Percentiles rank a stretch among this genome's conserved stretches.
Evolutionary conservation across 2,113 vertebrate genomes (phyloP).

Genomic region (Holacanthus passer): DNA sequence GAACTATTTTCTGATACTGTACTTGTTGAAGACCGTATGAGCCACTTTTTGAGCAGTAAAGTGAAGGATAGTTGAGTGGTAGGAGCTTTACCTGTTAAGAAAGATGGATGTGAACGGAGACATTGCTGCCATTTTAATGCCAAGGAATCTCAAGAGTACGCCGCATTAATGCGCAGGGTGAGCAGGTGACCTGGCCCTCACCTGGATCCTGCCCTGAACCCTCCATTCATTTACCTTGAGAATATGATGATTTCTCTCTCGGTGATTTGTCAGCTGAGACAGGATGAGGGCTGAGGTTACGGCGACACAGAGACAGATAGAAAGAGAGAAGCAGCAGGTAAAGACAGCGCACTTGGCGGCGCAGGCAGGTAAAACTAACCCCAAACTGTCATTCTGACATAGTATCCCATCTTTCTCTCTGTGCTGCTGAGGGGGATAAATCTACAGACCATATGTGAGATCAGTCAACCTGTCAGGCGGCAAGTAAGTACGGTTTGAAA

Average conservation of each 20-base stretch:
- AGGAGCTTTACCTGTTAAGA: background rate
- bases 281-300: slow-evolving; percentile 2
- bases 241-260: slow-evolving; percentile 15
- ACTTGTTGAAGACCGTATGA: background rate
- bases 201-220: slow-evolving; percentile 44
- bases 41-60: background rate
- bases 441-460: slow-evolving; percentile 28
- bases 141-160: background rate
- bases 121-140: background rate
- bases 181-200: slow-evolving; percentile 28
- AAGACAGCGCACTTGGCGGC: slow-evolving; percentile 22
- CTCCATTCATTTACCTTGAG: slow-evolving; percentile 23
- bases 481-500: slow-evolving; percentile 34
- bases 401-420: slow-evolving; percentile 12
- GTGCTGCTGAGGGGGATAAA: slow-evolving; percentile 41
- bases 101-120: background rate
- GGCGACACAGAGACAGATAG: background rate
- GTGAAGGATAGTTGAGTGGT: background rate
- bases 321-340: slow-evolving; percentile 26
- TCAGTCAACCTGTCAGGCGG: slow-evolving; percentile 56
- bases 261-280: slow-evolving; percentile 47
- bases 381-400: slow-evolving; percentile 69
- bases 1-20: slow-evolving; percentile 4
- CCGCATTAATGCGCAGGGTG: background rate
- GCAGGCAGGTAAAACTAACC: slow-evolving; percentile 61